Conservation (phyloP, 2,113 vertebrate species). For the Catagonus wagneri region DNA sequence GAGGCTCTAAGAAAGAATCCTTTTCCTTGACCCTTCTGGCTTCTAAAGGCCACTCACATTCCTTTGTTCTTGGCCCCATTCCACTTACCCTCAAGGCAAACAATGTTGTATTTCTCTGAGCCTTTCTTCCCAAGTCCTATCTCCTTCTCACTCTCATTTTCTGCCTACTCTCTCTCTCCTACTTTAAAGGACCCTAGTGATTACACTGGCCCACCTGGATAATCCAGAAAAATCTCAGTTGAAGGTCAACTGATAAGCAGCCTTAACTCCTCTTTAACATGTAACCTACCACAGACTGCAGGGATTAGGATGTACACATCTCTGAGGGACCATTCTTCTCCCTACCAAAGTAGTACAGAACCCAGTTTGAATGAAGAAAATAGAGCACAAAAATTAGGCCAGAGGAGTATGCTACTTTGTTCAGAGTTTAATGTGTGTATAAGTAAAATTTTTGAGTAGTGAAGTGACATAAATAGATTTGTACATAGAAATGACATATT, state of each 20-base stretch:
- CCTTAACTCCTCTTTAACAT: constrained; percentile 24
- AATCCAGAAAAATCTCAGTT: constrained; percentile 38
- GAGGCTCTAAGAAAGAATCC: not conserved
- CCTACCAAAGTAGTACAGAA: not conserved
- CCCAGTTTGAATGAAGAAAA: not conserved
- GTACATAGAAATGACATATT: constrained; percentile 2
- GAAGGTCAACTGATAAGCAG: not conserved
- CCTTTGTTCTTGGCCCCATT: not conserved
- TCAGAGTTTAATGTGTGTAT: not conserved
- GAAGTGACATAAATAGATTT: not conserved
- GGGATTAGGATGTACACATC: not conserved
- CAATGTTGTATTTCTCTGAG: not conserved
- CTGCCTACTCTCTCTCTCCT: not conserved
- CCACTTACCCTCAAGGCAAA: constrained; percentile 32
- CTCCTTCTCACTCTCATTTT: not conserved
- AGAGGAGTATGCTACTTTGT: not conserved
- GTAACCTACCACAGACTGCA: not conserved
- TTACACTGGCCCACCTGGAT: not conserved
- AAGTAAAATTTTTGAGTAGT: constrained; percentile 40
- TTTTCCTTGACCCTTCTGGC: not conserved
- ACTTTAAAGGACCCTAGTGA: not conserved
- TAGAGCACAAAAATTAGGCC: not conserved
- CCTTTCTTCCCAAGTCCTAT: not conserved
- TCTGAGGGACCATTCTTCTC: not conserved
- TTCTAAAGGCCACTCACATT: not conserved